Conservation (phyloP, 1,140 invertebrate genomes). For the Camponotus floridanus region DNA sequence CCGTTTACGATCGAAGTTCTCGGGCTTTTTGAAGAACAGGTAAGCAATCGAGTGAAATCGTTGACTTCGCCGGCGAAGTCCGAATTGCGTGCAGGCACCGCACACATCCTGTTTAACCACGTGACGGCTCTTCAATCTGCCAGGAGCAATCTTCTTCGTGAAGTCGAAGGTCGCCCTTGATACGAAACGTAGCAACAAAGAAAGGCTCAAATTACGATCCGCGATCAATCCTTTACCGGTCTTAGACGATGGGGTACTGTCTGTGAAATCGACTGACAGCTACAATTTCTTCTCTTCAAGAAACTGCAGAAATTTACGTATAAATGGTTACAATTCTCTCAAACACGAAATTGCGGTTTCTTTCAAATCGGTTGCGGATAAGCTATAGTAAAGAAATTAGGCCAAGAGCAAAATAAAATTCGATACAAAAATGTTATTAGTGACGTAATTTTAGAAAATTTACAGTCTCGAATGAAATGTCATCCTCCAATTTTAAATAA, state of each 20-base stretch:
- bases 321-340: conserved; percentile 35
- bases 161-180: conserved; percentile 61
- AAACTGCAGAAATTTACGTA: conserved; percentile 54
- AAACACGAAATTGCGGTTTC: conserved; percentile 43
- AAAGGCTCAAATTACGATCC: conserved; percentile 59
- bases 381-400: not conserved
- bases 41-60: conserved; percentile 53
- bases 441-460: not conserved
- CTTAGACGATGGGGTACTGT: conserved; percentile 48
- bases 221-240: conserved; percentile 56
- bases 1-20: conserved; percentile 11
- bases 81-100: conserved; percentile 48
- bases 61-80: conserved; percentile 41
- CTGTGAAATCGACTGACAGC: conserved; percentile 58
- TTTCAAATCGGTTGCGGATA: conserved; percentile 23
- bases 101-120: conserved; percentile 58
- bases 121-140: conserved; percentile 61
- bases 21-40: not conserved
- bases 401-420: not conserved
- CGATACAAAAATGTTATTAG: not conserved
- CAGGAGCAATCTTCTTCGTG: conserved; percentile 61
- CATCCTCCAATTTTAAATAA: not conserved
- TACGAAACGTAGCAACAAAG: conserved; percentile 56
- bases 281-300: conserved; percentile 52
- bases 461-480: not conserved